Base-by-base conservation (phyloP, 2,888 invertebrate species). In the Gnatocerus cornutus region DNA sequence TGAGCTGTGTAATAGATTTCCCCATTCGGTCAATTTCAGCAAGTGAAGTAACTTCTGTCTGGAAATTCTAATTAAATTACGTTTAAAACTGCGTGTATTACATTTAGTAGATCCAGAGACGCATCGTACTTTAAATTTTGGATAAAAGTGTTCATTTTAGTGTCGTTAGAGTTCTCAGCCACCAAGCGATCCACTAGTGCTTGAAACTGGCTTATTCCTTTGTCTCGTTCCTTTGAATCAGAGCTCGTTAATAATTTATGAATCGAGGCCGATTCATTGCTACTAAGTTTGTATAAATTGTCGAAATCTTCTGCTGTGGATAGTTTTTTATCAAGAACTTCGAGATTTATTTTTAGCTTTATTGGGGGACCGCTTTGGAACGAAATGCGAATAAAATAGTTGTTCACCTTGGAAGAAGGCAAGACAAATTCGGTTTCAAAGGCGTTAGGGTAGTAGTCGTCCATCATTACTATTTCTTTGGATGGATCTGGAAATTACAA, bases 1-100 rank as follows among this genome's bases (percentile, higher is more conserved):
- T 33, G 7, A 63, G 12, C 12, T 53, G 43, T n/a, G 52, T 13
- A n/a, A 62, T 37, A 4, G 39, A 9, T 7, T 50, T n/a, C 8
- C 8, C 12, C 6, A 21, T 13, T 50, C 50, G 14, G 5, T 27
- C 7, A 4, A 39, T 10, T 12, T 62, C 50, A n/a, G n/a, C 9
- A 7, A 45, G 5, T n/a, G 43, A 43, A 13, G n/a, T 43, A 2
- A 43, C 3, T 6, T 9, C 3, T 13, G 43, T 12, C 43, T 43
- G 43, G 7, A 12, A 12, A 10, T 10, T 10, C 3, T 3, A 43
- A 10, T 43, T 21, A 21, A 21, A 21, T 21, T 21, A 21, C 7
- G 43, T 43, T 1, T 10, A 43, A 37, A 37, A 37, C 2, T n/a
- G 37, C 1, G 7, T n/a, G 2, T 8, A 37, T 7, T 37, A 37